A percentile compares a stretch with the other conserved stretches of the same genome.
phyloP scores from a whole-genome alignment of 2,113 vertebrate species.

The Tetraodon nigroviridis region DNA sequence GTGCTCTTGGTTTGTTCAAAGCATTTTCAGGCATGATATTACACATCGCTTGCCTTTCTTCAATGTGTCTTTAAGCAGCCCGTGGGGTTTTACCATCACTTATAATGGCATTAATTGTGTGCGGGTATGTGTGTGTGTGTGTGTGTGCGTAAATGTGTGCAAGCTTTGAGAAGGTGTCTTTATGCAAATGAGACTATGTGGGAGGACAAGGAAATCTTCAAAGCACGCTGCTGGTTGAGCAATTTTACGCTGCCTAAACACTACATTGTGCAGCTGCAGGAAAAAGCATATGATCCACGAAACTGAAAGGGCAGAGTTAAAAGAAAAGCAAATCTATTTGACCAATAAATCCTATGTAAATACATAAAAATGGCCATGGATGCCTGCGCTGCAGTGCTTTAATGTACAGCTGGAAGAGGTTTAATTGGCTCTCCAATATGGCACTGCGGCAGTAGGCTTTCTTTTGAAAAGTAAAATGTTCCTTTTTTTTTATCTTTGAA shows the following conservation, averaged over 20 bases:
- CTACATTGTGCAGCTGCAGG: conserved; percentile 1
- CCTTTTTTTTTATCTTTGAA: neutral
- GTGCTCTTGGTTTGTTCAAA: neutral
- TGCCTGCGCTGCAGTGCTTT: neutral
- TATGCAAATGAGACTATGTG: conserved; percentile 47
- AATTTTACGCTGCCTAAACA: conserved; percentile 5
- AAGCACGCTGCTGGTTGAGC: conserved; percentile 9
- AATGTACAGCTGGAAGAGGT: conserved; percentile 16
- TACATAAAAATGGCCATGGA: conserved; percentile 8
- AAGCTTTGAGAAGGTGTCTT: conserved; percentile 18
- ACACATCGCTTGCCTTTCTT: conserved; percentile 6
- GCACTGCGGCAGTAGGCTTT: conserved; percentile 6
- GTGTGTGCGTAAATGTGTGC: neutral
- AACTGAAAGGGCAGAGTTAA: neutral
- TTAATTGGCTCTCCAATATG: conserved; percentile 20
- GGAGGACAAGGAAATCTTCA: conserved; percentile 41
- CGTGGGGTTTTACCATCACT: too few relatives aligned
- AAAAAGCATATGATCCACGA: neutral
- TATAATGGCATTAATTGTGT: conserved; percentile 23
- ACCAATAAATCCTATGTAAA: conserved; percentile 12
- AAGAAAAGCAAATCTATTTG: conserved; percentile 5
- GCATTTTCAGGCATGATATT: conserved; percentile 7
- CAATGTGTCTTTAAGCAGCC: neutral
- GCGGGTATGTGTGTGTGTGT: conserved; percentile 1
- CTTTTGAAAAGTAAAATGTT: conserved; percentile 12